Evolutionary conservation across 2,797 vertebrate genomes (phyloP).

Genomic region (Echeneis naucrates): DNA sequence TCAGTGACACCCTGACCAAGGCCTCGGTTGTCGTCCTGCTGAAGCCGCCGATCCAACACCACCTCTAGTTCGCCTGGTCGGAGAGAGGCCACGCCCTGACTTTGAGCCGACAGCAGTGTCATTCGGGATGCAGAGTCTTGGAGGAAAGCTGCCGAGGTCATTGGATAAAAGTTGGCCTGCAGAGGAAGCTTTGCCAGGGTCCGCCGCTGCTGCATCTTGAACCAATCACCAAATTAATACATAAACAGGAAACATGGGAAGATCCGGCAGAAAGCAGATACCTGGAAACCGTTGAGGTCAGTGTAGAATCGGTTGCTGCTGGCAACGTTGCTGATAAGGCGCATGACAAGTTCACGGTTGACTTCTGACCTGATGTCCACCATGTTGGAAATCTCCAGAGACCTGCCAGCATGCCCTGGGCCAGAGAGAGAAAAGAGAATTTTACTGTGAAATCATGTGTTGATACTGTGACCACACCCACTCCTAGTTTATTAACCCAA

Average conservation of each 20-base stretch:
- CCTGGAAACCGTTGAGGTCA: slow-evolving; percentile 96
- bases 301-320: slow-evolving; percentile 89
- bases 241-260: neutral
- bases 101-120: slow-evolving; percentile 91
- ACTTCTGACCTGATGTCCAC: slow-evolving; percentile 92
- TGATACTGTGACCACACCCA: too few relatives aligned
- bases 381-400: slow-evolving; percentile 90
- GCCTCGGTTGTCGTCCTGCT: slow-evolving; percentile 96
- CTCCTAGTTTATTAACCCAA: too few relatives aligned
- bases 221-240: neutral
- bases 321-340: slow-evolving; percentile 87
- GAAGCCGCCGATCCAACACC: slow-evolving; percentile 93
- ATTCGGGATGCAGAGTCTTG: slow-evolving; percentile 86
- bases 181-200: slow-evolving; percentile 90
- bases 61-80: slow-evolving; percentile 87
- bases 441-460: neutral
- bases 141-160: slow-evolving; percentile 90
- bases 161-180: slow-evolving; percentile 95
- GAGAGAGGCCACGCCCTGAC: slow-evolving; percentile 88
- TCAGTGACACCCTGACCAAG: slow-evolving; percentile 94
- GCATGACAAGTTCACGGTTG: slow-evolving; percentile 93
- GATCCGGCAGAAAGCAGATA: slow-evolving; percentile 39
- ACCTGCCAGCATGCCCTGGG: slow-evolving; percentile 89
- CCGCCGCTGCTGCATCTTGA: slow-evolving; percentile 91
- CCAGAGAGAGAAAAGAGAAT: neutral